Evolutionary conservation across 2,113 vertebrate species (phyloP).

Genomic region (Riparia riparia): DNA sequence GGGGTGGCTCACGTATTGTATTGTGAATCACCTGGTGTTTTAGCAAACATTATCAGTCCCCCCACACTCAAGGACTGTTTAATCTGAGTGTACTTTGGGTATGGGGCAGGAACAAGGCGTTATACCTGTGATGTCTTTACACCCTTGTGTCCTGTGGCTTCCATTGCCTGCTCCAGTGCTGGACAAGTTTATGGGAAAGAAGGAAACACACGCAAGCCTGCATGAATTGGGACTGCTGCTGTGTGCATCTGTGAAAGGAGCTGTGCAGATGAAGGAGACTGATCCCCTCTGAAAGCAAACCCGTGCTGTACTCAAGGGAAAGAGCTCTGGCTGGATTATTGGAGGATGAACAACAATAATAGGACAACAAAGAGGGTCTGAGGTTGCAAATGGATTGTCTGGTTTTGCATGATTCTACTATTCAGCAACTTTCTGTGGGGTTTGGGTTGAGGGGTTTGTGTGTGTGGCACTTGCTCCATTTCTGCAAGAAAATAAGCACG

Average conservation of each 20-base stretch:
- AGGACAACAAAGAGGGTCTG: not conserved
- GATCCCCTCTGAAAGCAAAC: not conserved
- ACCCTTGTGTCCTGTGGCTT: not conserved
- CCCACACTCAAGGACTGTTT: not conserved
- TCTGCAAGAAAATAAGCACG: not conserved
- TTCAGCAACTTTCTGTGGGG: not conserved
- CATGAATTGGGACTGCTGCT: fast-evolving
- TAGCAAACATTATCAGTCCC: not conserved
- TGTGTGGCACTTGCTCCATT: not conserved
- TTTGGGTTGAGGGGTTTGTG: not conserved
- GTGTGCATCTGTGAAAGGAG: not conserved
- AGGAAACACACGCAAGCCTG: fast-evolving
- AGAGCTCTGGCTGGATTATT: not conserved
- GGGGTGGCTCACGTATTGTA: fast-evolving
- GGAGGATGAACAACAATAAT: not conserved
- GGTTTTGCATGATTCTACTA: not conserved
- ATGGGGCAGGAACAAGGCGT: not conserved
- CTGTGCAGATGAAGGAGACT: not conserved
- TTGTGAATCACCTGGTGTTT: not conserved
- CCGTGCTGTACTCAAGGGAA: not conserved
- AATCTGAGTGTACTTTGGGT: not conserved
- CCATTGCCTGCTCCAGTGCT: fast-evolving
- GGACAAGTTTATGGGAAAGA: not conserved
- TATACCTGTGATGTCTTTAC: not conserved
- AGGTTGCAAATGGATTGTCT: fast-evolving